phyloP scores from a whole-genome alignment of 2,113 vertebrate species.

The Furnarius figulus region DNA sequence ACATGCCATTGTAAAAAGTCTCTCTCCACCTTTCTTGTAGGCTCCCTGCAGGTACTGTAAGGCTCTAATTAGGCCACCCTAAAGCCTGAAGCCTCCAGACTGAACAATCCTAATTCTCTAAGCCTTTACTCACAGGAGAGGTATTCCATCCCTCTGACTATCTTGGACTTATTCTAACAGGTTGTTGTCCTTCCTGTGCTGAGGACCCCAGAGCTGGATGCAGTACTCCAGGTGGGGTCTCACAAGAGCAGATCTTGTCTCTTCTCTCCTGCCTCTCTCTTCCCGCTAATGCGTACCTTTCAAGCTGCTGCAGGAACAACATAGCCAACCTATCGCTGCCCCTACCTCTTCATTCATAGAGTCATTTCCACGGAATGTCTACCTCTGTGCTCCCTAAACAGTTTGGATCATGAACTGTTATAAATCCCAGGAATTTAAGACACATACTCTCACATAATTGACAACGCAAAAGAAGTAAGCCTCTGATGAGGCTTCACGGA shows the following conservation, averaged over 20 bases:
- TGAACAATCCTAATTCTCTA: neutral
- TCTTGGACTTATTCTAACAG: neutral
- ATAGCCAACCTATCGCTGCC: neutral
- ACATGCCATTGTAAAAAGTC: neutral
- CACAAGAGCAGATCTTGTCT: accelerated
- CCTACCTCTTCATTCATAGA: neutral
- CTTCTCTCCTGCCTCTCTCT: neutral
- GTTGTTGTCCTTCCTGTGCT: neutral
- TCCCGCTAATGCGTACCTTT: neutral
- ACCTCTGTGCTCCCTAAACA: neutral
- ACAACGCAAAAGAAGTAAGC: neutral
- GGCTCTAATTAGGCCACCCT: neutral
- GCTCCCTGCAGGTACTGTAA: neutral
- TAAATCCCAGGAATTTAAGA: neutral
- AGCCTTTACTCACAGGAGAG: neutral
- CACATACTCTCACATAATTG: neutral
- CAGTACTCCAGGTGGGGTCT: neutral
- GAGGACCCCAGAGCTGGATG: neutral
- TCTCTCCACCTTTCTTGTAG: neutral
- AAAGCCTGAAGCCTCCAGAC: neutral
- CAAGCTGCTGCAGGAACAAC: neutral
- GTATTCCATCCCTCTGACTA: neutral
- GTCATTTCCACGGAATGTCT: neutral
- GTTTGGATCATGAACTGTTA: neutral
- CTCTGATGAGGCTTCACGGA: neutral